These are phyloP conservation scores for Clamator glandarius DNA, from an alignment of 2,797 vertebrate genomes.

Conservation along the genomic window DNA sequence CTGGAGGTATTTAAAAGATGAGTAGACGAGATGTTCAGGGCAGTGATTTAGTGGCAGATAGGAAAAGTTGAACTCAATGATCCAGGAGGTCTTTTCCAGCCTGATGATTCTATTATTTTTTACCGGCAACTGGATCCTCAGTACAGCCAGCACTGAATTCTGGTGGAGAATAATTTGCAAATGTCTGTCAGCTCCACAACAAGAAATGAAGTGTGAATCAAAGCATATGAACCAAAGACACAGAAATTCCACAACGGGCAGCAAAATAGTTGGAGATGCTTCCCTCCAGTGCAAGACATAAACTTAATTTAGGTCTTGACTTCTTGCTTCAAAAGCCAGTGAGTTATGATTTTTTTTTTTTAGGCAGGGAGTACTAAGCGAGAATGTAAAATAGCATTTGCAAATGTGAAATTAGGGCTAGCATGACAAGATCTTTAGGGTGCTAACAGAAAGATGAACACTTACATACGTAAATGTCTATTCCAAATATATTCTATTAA, in stretches of 20 bases:
- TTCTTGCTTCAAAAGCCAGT: slow-evolving; percentile 26
- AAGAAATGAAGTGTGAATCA: slow-evolving; percentile 59
- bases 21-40: too few species aligned
- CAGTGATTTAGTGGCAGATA: too few species aligned
- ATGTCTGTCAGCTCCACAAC: slow-evolving; percentile 56
- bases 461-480: fast-evolving
- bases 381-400: not conserved
- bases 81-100: too few species aligned
- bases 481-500: not conserved
- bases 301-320: slow-evolving; percentile 54
- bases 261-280: slow-evolving; percentile 53
- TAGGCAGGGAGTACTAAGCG: not conserved
- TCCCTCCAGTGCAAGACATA: slow-evolving; percentile 31
- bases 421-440: not conserved
- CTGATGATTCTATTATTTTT: not conserved
- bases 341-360: slow-evolving; percentile 39
- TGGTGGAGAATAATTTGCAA: slow-evolving; percentile 52
- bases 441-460: not conserved
- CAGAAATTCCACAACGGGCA: slow-evolving; percentile 41
- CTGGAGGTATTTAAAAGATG: too few species aligned
- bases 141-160: slow-evolving; percentile 27
- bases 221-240: slow-evolving; percentile 60
- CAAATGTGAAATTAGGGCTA: not conserved
- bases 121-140: slow-evolving; percentile 28
- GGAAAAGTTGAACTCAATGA: too few species aligned